Evolutionary conservation across 2,113 vertebrate species (phyloP), one percentile per base, ranked within the genome.

Genomic region (Dasypus novemcinctus): DNA sequence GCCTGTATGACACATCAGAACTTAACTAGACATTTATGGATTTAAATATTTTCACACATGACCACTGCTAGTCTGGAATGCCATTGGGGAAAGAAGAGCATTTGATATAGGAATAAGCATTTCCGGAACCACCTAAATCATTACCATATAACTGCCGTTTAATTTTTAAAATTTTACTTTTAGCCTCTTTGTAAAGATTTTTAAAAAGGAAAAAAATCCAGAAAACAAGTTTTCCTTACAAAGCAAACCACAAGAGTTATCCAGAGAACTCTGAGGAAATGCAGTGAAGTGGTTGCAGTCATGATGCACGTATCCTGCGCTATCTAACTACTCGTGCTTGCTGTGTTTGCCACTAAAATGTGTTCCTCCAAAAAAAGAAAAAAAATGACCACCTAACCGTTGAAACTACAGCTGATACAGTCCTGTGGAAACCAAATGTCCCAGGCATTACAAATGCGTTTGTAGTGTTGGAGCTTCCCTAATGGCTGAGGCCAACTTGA

Each of bases 31-130:
- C 0, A 14, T 17, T 43, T 54, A 3, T 10, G 5, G 36, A 82
- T 43, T 20, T 63, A 33, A 49, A 20, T 23, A 23, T 38, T 72
- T 31, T 38, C 78, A 36, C 18, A 5, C 3, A 23, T 46, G 36
- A 27, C 9, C 14, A 1, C 29, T 1, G 1, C 3, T 1, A 64
- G 10, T 17, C 10, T 11, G 29, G n/a, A 36, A 25, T 49, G 59
- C 46, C 43, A n/a, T 43, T 2, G 1, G 54, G 54, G 7, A 49
- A 57, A 46, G 43, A 21, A 21, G 0, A 25, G 36, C 36, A 31
- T 29, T 74, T 29, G 31, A 36, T 25, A 4, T 29, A 49, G 33
- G 21, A 38, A 89, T n/a, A 41, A 4, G 72, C 75, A 84, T 18
- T 31, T 79, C 27, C 92, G 59, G 63, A 63, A 0, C 36, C 27